Evolutionary conservation across 2,797 vertebrate species (phyloP).

Genomic region (Champsocephalus gunnari): DNA sequence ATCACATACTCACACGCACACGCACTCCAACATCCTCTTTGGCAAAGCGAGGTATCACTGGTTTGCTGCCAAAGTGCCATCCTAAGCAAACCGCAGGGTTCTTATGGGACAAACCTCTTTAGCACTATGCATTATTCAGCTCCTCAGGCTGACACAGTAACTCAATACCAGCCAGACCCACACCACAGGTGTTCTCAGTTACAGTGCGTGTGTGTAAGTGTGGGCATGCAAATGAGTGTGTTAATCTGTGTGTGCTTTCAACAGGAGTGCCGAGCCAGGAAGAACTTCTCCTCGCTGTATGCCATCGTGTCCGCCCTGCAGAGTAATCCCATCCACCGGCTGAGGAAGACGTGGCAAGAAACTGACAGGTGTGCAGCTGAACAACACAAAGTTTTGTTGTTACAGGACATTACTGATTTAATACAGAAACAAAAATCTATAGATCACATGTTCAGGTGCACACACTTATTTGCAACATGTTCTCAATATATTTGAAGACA

Average conservation of each 20-base stretch:
- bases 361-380: slow-evolving; percentile 84
- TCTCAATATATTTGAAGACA: too few species aligned
- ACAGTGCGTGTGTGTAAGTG: slow-evolving; percentile 28
- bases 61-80: slow-evolving; percentile 39
- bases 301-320: slow-evolving; percentile 91
- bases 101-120: slow-evolving; percentile 49
- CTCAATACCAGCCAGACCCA: slow-evolving; percentile 35
- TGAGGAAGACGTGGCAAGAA: slow-evolving; percentile 91
- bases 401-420: too few species aligned
- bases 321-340: slow-evolving; percentile 91
- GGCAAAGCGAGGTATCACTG: slow-evolving; percentile 20
- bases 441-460: too few species aligned
- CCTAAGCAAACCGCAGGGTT: slow-evolving; percentile 8
- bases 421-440: too few species aligned
- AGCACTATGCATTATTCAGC: slow-evolving; percentile 64
- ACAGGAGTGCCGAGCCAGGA: slow-evolving; percentile 90
- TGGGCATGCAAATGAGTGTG: slow-evolving; percentile 17
- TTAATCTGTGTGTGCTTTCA: slow-evolving; percentile 34
- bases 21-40: slow-evolving; percentile 26
- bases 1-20: slow-evolving; percentile 5
- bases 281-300: slow-evolving; percentile 93
- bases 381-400: not conserved
- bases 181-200: slow-evolving; percentile 50
- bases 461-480: too few species aligned
- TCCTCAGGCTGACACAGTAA: slow-evolving; percentile 39